Percentiles rank a stretch among this genome's conserved stretches.
Evolutionary conservation across 2,113 vertebrate species (phyloP).

Genomic region (Zapus hudsonius): DNA sequence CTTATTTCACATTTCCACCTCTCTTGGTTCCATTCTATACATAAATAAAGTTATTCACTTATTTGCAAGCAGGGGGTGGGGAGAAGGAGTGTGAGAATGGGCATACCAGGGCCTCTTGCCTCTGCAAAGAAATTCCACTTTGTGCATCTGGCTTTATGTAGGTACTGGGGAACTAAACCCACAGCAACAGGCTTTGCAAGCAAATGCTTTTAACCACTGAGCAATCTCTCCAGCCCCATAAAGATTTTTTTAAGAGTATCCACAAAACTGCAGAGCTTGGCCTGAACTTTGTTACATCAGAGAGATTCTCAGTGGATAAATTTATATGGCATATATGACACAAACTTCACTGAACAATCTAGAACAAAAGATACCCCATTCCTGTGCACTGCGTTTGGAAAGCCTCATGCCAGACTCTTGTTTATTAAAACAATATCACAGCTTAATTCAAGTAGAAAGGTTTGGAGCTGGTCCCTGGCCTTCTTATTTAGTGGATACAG

Average conservation of each 20-base stretch:
- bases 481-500: conserved; percentile 2
- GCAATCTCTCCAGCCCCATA: too few species aligned
- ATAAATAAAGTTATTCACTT: neutral
- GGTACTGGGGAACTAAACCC: too few species aligned
- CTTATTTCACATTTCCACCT: neutral
- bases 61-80: too few species aligned
- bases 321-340: neutral
- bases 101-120: too few species aligned
- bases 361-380: neutral
- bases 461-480: neutral
- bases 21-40: neutral
- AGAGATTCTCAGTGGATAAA: neutral
- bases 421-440: neutral
- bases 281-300: neutral
- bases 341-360: neutral
- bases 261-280: neutral
- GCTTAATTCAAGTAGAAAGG: neutral
- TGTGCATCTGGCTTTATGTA: too few species aligned
- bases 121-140: too few species aligned
- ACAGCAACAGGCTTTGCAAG: too few species aligned
- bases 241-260: neutral
- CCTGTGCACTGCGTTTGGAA: neutral
- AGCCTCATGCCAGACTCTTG: neutral
- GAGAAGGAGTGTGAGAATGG: too few species aligned
- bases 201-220: too few species aligned